Conservation (phyloP, 2,113 vertebrate genomes). For the Menidia beryllina region DNA sequence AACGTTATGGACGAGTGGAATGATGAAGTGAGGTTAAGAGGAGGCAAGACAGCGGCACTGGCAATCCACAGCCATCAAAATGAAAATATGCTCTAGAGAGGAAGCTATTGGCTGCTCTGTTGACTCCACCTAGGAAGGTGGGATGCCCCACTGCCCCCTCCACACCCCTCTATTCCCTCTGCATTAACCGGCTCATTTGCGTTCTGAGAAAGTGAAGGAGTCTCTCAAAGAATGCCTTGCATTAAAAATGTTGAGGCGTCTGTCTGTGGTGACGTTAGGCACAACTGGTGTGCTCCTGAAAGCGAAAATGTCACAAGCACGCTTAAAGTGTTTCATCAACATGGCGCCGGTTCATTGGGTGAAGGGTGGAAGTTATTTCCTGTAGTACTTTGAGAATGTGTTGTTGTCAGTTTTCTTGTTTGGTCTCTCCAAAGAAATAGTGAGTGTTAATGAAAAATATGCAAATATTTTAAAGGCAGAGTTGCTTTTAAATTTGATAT, state of each 20-base stretch:
- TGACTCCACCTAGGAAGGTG: constrained; percentile 62
- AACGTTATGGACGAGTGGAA: constrained; percentile 38
- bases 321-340: constrained; percentile 57
- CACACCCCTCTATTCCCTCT: not conserved
- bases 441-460: constrained; percentile 28
- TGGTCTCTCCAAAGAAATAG: constrained; percentile 13
- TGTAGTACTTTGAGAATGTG: constrained; percentile 30
- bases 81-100: constrained; percentile 50
- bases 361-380: constrained; percentile 41
- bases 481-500: too few relatives aligned
- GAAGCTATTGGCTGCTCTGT: constrained; percentile 51
- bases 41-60: constrained; percentile 36
- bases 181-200: constrained; percentile 63
- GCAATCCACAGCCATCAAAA: constrained; percentile 56
- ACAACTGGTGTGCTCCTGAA: constrained; percentile 22
- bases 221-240: constrained; percentile 29
- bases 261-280: constrained; percentile 34
- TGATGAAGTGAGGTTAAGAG: constrained; percentile 63
- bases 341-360: constrained; percentile 39
- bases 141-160: constrained; percentile 23
- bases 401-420: constrained; percentile 49
- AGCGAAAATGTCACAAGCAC: constrained; percentile 50
- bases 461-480: too few relatives aligned
- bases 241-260: constrained; percentile 34
- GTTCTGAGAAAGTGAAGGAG: constrained; percentile 45